Evolutionary conservation across 23 tunicate genomes (phyloP).

Genomic region (Trididemnum clinides): DNA sequence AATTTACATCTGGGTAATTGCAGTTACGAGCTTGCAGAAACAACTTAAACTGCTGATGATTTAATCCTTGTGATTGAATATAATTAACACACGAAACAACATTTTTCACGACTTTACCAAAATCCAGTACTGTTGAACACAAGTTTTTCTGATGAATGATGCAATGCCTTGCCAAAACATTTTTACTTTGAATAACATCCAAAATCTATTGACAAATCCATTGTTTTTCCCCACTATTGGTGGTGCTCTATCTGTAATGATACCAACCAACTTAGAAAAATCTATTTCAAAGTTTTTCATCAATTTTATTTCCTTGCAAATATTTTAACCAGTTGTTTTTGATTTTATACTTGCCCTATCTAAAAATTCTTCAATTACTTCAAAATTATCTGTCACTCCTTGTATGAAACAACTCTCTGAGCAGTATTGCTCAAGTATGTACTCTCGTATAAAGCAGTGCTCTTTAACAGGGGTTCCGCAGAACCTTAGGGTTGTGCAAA

Average conservation of each 20-base stretch:
- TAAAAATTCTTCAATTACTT: too few species aligned
- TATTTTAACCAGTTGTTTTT: conserved; percentile 25
- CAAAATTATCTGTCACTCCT: conserved; percentile 2
- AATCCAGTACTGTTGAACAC: background rate
- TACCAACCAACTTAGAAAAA: too few species aligned
- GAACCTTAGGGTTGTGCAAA: background rate
- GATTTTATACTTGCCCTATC: conserved; percentile 34
- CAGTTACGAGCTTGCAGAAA: background rate
- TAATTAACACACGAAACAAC: background rate
- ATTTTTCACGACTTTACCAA: conserved; percentile 11
- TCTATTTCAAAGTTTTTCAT: too few species aligned
- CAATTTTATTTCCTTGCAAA: background rate
- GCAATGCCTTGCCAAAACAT: too few species aligned
- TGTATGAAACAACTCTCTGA: background rate
- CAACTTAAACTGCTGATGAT: conserved; percentile 5
- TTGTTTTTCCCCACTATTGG: too few species aligned
- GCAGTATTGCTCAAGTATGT: background rate
- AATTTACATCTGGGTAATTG: background rate
- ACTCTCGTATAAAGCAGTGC: conserved; percentile 4
- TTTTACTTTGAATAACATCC: too few species aligned
- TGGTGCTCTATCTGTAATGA: too few species aligned
- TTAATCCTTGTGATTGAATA: background rate
- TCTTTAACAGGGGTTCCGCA: too few species aligned
- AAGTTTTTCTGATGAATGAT: conserved; percentile 22
- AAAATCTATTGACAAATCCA: background rate